Evolutionary conservation across 2,888 invertebrate genomes (phyloP), one percentile per base, ranked within the genome.

Genomic region (Cremastinae sp.): DNA sequence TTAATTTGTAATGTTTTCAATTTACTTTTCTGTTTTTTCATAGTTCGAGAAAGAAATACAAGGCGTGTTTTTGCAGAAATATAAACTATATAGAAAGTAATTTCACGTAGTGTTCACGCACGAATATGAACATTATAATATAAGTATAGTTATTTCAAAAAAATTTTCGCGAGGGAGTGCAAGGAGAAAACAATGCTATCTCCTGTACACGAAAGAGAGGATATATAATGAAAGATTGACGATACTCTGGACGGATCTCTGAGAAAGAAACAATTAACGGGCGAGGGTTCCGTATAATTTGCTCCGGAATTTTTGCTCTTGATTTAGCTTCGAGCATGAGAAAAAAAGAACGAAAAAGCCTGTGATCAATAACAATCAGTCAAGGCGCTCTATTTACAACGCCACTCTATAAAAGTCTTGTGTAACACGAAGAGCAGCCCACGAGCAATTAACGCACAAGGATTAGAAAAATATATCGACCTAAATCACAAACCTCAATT

Each of bases 281-380:
- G 41, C 22, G 12, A 41, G 20, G 0, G 49, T 41, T 58, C 51
- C 41, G 58, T 75, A 58, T 72, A 72, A 75, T 75, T 75, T 66
- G 12, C 20, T 12, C 2, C 36, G 43, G 16, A 56, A 49, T 45
- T 62, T 56, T 62, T 56, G 51, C 14, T 36, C 68, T 59, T 45
- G 34, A 64, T 62, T 36, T 16, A 8, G 43, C 51, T 45, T 9
- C 47, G 34, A 53, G 72, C 66, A 65, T 43, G 64, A 74, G 59
- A 43, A 71, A 69, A n/a, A n/a, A n/a, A n/a, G n/a, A n/a, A n/a
- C n/a, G n/a, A n/a, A n/a, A n/a, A n/a, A n/a, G n/a, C 18, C 45
- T 22, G 74, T 78, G 75, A 80, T 83, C 81, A 80, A 85, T 86
- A 82, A 82, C 80, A 82, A 85, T 84, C 82, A 81, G 78, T 80